Evolutionary conservation across 2,113 vertebrate genomes (phyloP).

Genomic region (Illadopsis cleaveri): DNA sequence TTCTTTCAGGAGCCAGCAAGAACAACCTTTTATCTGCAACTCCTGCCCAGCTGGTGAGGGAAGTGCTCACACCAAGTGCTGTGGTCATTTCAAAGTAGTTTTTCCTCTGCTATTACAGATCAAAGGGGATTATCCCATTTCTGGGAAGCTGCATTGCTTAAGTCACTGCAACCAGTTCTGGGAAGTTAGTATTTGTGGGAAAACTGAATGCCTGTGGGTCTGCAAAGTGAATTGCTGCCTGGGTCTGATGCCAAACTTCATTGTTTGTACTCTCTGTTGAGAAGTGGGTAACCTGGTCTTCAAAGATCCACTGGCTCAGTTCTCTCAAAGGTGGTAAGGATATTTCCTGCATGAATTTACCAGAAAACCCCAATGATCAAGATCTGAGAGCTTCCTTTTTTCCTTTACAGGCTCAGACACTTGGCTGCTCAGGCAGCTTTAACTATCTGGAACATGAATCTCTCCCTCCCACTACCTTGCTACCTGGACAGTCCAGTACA

Average conservation of each 20-base stretch:
- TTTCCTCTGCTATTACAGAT: not conserved
- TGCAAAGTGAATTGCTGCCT: not conserved
- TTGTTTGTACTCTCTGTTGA: not conserved
- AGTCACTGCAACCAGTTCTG: not conserved
- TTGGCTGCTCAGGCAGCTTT: not conserved
- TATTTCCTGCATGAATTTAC: not conserved
- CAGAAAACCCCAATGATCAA: not conserved
- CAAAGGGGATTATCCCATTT: slow-evolving; percentile 12
- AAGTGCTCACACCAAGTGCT: not conserved
- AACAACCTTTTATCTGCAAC: not conserved
- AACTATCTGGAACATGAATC: not conserved
- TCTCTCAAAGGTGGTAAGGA: not conserved
- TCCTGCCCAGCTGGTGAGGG: not conserved
- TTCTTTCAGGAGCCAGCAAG: not conserved
- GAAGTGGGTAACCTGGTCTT: not conserved
- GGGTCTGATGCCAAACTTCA: not conserved
- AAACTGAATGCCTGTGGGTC: not conserved
- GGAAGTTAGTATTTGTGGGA: not conserved
- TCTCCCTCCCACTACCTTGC: not conserved
- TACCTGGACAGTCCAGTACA: not conserved
- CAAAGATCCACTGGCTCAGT: not conserved
- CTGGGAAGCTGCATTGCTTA: slow-evolving; percentile 16
- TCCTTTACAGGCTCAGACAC: not conserved
- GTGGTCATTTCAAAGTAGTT: not conserved
- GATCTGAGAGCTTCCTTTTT: not conserved